Base-by-base conservation (phyloP, 2,888 invertebrate genomes). In the Neoaliturus tenellus region DNA sequence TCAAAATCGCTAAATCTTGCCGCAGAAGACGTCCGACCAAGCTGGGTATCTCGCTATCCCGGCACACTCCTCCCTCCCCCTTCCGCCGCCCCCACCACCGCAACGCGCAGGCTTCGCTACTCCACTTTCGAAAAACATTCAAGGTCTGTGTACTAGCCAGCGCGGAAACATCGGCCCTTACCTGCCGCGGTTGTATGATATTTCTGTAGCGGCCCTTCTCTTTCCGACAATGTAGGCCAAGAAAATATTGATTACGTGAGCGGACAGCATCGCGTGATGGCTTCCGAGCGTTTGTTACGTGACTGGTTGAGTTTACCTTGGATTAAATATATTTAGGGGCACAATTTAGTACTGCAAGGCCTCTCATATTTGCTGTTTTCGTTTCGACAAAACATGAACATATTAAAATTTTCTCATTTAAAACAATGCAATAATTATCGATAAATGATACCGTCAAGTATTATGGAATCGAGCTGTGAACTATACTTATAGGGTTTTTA, bases 61-160 rank as follows among this genome's bases (percentile, higher is more conserved):
- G 44, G 71, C 71, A 6, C 85, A 39, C 81, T 75, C 33, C 81
- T n/a, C n/a, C n/a, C 75, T 58, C 33, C 75, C 48, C 41, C 71
- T 75, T 41, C 73, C 44, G n/a, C 51, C 87, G 86, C 88, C 88
- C 88, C 69, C 31, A 0, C 69, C 17, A 20, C 83, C n/a, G 33
- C 44, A 67, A 10, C 80, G 80, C 58, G 80, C 80, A 71, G 44
- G 39, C 62, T 58, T 73, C 78, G 41, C 75, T 73, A 48, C 75
- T 55, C 89, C 88, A 89, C 89, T 88, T 88, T 88, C 87, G 86
- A 87, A 75, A 39, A 75, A 75, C 75, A 75, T 75, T 75, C 75
- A 75, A 75, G 75, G 75, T 44, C 48, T 48, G 39, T 28, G 28
- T 75, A 75, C 75, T 75, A 75, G 3, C 23, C 48, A n/a, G 17